These are phyloP conservation scores for Tenualosa thibaudeaui DNA, from an alignment of 2,797 vertebrate species.

Conservation along the genomic window DNA sequence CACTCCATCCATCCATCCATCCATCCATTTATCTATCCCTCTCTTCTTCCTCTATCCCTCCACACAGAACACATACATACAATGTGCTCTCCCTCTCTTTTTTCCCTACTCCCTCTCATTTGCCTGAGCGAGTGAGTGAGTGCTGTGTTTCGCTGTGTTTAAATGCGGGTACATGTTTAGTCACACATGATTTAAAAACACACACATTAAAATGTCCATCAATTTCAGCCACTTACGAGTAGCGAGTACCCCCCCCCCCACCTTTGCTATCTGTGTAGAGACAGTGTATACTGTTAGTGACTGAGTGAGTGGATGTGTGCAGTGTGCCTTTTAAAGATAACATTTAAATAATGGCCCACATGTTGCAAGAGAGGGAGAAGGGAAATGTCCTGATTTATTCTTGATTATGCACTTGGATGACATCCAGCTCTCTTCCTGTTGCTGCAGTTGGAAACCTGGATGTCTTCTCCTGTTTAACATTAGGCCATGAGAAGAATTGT, in stretches of 20 bases:
- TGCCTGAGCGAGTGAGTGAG: neutral
- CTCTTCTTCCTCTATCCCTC: neutral
- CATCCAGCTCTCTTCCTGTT: conserved; percentile 6
- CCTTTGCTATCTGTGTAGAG: neutral
- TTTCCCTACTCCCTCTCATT: neutral
- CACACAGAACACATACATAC: neutral
- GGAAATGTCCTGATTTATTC: conserved; percentile 17
- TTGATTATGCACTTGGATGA: conserved; percentile 23
- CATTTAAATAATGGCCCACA: conserved; percentile 25
- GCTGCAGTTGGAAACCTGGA: neutral
- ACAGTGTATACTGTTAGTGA: neutral
- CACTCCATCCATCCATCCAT: conserved; percentile 19
- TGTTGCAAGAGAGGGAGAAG: neutral
- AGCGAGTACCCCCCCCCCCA: neutral
- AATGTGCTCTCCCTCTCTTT: neutral
- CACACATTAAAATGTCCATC: conserved; percentile 19
- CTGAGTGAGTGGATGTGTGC: neutral
- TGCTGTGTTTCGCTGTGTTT: conserved; percentile 4
- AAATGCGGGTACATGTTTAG: conserved; percentile 11
- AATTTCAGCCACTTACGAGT: neutral
- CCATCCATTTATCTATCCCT: neutral
- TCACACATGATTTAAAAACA: conserved; percentile 24
- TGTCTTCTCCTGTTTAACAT: conserved; percentile 4
- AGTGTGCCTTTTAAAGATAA: conserved; percentile 18
- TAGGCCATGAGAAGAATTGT: neutral